Percentiles rank a stretch among this genome's conserved stretches.
Conservation (phyloP, 2,888 invertebrate species). For the Myathropa florea region DNA sequence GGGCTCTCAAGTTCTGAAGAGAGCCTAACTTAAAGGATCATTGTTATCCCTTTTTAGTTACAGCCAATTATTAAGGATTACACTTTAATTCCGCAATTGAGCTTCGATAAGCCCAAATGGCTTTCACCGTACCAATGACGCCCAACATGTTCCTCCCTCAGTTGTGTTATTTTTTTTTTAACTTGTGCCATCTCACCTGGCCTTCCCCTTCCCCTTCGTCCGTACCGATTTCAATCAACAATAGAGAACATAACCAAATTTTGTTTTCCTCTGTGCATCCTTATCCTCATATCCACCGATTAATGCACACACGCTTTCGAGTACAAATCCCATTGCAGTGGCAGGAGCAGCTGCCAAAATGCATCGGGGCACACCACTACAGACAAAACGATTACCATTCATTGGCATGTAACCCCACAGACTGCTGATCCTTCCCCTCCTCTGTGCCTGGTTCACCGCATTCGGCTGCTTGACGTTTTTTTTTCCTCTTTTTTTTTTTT, state of each 20-base stretch:
- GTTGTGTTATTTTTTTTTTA: neutral
- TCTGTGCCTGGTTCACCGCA: too few relatives aligned
- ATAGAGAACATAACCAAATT: neutral
- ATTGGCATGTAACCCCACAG: neutral
- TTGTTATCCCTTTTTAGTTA: neutral
- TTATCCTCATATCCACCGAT: neutral
- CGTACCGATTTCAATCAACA: neutral
- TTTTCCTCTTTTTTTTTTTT: too few relatives aligned
- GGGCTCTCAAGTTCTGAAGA: too few relatives aligned
- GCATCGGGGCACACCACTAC: constrained; percentile 13
- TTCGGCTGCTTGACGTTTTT: too few relatives aligned
- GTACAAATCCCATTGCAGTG: constrained; percentile 21
- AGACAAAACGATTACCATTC: constrained; percentile 6
- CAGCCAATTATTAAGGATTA: too few relatives aligned
- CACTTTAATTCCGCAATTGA: too few relatives aligned
- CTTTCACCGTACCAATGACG: too few relatives aligned
- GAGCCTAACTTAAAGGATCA: neutral
- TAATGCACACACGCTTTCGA: neutral
- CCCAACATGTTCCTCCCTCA: neutral
- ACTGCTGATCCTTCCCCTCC: neutral
- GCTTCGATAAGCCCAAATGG: neutral
- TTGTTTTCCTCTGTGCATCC: neutral
- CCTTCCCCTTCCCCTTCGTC: neutral
- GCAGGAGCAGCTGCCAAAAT: constrained; percentile 46
- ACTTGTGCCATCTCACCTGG: neutral